Evolutionary conservation across 1,140 invertebrate species (phyloP).

Genomic region (Battus philenor): DNA sequence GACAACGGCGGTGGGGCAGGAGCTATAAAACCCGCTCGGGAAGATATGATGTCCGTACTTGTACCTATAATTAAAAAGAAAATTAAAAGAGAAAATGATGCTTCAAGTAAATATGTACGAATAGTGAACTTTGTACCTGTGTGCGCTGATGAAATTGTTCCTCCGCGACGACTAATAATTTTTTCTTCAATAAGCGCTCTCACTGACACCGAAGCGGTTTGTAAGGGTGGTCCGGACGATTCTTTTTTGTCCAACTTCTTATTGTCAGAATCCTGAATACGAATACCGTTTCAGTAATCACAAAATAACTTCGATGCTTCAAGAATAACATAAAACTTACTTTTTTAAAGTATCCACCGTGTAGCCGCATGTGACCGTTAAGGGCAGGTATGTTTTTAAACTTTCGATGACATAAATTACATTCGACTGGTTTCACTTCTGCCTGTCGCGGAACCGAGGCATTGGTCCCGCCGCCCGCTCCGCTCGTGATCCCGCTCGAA

Average conservation of each 20-base stretch:
- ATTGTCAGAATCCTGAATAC: constrained; percentile 85
- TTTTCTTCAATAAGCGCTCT: constrained; percentile 93
- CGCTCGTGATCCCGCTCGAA: constrained; percentile 29
- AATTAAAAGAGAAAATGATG: constrained; percentile 7
- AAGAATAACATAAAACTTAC: constrained; percentile 58
- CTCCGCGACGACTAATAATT: constrained; percentile 88
- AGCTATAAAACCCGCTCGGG: constrained; percentile 60
- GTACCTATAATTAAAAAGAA: constrained; percentile 42
- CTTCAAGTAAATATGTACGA: not conserved
- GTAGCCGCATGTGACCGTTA: constrained; percentile 97
- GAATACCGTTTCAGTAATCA: constrained; percentile 23
- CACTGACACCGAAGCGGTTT: constrained; percentile 91
- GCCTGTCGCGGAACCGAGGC: constrained; percentile 20
- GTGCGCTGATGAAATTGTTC: constrained; percentile 43
- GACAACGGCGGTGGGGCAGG: constrained; percentile 76
- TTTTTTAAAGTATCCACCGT: constrained; percentile 98
- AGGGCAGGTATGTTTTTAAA: constrained; percentile 98
- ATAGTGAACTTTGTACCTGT: constrained; percentile 30
- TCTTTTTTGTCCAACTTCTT: constrained; percentile 92
- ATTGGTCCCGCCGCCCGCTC: constrained; percentile 20
- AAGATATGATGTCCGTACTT: constrained; percentile 56
- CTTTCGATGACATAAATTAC: constrained; percentile 94
- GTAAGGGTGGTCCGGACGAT: constrained; percentile 85
- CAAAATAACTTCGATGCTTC: constrained; percentile 15
- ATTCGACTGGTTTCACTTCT: constrained; percentile 89